phyloP scores from a whole-genome alignment of 2,113 vertebrate genomes.

The Urocolius indicus region DNA sequence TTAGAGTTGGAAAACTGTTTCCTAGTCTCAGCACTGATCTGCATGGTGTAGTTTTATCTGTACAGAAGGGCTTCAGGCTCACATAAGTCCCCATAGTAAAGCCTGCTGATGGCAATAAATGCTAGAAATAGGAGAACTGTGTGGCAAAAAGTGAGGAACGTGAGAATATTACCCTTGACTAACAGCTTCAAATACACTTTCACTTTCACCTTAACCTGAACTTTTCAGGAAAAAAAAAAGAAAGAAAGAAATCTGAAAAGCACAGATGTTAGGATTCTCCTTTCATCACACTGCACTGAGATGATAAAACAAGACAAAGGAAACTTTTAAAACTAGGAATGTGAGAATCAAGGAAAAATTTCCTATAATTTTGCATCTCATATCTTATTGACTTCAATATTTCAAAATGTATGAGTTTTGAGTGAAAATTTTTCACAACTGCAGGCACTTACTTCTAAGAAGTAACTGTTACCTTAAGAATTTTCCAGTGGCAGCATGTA shows the following conservation, averaged over 20 bases:
- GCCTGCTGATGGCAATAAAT: not conserved
- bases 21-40: not conserved
- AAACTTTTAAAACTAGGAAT: not conserved
- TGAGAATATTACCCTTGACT: not conserved
- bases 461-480: not conserved
- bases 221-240: not conserved
- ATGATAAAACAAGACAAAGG: not conserved
- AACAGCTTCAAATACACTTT: not conserved
- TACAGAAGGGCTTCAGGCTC: not conserved
- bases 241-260: not conserved
- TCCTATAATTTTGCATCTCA: not conserved
- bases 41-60: not conserved
- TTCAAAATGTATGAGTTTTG: accelerated
- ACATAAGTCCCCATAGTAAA: not conserved
- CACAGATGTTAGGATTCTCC: not conserved
- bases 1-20: not conserved
- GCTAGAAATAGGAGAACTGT: not conserved
- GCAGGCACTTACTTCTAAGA: not conserved
- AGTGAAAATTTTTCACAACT: not conserved
- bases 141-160: not conserved
- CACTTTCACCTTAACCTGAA: not conserved
- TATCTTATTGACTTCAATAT: not conserved
- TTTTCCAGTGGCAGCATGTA: not conserved
- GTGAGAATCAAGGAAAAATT: not conserved
- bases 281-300: not conserved